These are phyloP conservation scores for Pammene fasciana DNA, from an alignment of 2,888 invertebrate species.

Conservation along the genomic window DNA sequence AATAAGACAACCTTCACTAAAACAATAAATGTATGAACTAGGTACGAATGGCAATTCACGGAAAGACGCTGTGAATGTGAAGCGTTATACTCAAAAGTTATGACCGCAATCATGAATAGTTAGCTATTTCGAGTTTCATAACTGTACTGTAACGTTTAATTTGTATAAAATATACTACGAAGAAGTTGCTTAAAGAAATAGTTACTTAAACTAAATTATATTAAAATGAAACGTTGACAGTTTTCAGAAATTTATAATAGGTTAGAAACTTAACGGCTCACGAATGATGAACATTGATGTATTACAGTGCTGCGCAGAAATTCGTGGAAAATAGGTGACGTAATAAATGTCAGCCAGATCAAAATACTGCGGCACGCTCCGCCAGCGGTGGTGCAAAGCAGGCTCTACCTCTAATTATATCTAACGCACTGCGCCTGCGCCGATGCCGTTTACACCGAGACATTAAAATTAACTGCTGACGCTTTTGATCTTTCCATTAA, in stretches of 20 bases:
- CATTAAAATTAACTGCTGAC: conserved; percentile 81
- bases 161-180: neutral
- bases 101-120: neutral
- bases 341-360: conserved; percentile 76
- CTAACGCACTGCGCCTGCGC: conserved; percentile 60
- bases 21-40: conserved; percentile 25
- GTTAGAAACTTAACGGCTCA: conserved; percentile 15
- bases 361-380: conserved; percentile 63
- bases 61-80: neutral
- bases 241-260: conserved; percentile 10
- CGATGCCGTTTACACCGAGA: conserved; percentile 76
- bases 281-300: conserved; percentile 29
- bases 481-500: conserved; percentile 83
- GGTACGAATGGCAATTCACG: neutral
- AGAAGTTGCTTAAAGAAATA: neutral
- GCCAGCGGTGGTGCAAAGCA: conserved; percentile 60
- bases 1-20: conserved; percentile 23
- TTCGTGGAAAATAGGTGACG: conserved; percentile 56
- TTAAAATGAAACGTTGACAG: neutral
- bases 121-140: neutral
- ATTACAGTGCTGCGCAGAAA: conserved; percentile 19
- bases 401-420: conserved; percentile 79
- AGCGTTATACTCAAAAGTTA: conserved; percentile 9
- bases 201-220: neutral
- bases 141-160: neutral